These are phyloP conservation scores for Lasioglossum pauxillum DNA, from an alignment of 2,888 invertebrate genomes.

Conservation along the genomic window DNA sequence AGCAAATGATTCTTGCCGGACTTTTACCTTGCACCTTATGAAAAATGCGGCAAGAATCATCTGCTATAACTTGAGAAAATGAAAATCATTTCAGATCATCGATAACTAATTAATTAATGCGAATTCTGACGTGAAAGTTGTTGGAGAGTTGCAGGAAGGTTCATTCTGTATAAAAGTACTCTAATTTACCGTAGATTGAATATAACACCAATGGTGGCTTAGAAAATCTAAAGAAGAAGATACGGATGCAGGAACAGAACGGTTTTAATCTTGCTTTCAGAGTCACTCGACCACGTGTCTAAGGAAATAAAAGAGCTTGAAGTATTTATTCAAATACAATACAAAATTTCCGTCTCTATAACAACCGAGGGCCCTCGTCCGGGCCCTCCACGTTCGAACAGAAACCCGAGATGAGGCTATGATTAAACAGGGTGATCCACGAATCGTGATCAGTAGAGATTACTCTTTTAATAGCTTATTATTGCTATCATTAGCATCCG, in stretches of 20 bases:
- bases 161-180: neutral
- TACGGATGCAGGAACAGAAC: neutral
- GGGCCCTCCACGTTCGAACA: neutral
- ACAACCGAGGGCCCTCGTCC: neutral
- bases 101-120: neutral
- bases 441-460: too few species aligned
- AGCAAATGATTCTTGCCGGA: neutral
- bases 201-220: neutral
- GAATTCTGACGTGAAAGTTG: neutral
- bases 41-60: neutral
- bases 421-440: neutral
- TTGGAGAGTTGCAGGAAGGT: neutral
- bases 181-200: neutral
- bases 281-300: neutral
- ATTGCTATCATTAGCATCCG: too few species aligned
- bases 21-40: neutral
- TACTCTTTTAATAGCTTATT: too few species aligned
- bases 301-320: conserved; percentile 21
- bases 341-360: conserved; percentile 59
- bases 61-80: neutral
- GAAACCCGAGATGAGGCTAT: neutral
- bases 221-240: neutral
- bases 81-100: neutral
- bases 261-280: neutral
- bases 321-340: conserved; percentile 74